A percentile compares a stretch with the other conserved stretches of the same genome.
phyloP scores from a whole-genome alignment of 1,140 invertebrate genomes.

The Pogonomyrmex barbatus region DNA sequence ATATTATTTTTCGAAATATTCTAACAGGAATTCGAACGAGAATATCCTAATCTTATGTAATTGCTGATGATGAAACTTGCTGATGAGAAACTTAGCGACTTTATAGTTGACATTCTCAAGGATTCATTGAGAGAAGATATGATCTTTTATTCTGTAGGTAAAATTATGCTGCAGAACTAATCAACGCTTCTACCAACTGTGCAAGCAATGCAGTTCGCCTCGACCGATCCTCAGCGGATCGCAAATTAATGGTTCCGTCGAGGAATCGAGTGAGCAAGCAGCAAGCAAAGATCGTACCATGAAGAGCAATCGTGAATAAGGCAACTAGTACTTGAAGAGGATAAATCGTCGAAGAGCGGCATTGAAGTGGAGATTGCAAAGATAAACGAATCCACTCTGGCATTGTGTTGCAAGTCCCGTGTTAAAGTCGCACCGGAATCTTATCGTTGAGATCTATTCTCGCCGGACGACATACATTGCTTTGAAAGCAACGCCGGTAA shows the following conservation, averaged over 20 bases:
- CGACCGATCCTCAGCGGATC: slow-evolving; percentile 20
- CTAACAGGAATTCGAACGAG: background rate
- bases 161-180: slow-evolving; percentile 43
- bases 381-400: slow-evolving; percentile 65
- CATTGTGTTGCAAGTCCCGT: slow-evolving; percentile 64
- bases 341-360: slow-evolving; percentile 31
- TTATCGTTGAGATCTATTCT: slow-evolving; percentile 67
- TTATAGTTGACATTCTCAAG: background rate
- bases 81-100: background rate
- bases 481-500: slow-evolving; percentile 40
- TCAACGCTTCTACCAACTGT: slow-evolving; percentile 46
- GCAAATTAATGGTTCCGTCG: slow-evolving; percentile 42
- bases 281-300: background rate
- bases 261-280: slow-evolving; percentile 28
- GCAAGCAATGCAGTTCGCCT: slow-evolving; percentile 3
- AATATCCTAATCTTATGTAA: slow-evolving; percentile 11
- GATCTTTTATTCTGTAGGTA: slow-evolving; percentile 20
- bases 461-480: background rate
- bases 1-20: slow-evolving; percentile 26
- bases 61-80: slow-evolving; percentile 20
- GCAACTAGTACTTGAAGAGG: slow-evolving; percentile 30
- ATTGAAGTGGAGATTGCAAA: slow-evolving; percentile 61
- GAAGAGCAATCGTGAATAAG: background rate
- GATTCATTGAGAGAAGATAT: slow-evolving; percentile 16
- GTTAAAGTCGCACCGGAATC: slow-evolving; percentile 67